Percentiles rank a stretch among this genome's conserved stretches.
These are phyloP conservation scores for Eupithecia inturbata DNA, from an alignment of 2,888 invertebrate genomes.

Conservation along the genomic window DNA sequence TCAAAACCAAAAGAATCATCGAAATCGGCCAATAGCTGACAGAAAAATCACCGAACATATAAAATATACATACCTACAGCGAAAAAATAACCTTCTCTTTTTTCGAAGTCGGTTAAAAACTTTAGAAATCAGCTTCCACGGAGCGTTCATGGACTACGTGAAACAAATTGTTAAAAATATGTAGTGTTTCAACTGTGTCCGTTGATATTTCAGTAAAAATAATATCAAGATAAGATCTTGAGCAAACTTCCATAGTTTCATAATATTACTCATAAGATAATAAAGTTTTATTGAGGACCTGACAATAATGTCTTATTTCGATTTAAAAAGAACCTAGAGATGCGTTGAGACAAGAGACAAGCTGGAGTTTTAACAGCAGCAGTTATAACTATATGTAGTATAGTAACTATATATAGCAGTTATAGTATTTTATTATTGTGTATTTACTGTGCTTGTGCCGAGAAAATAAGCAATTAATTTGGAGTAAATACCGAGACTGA, in stretches of 20 bases:
- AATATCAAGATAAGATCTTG: too few species aligned
- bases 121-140: background rate
- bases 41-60: too few species aligned
- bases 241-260: constrained; percentile 12
- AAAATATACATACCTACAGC: too few species aligned
- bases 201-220: background rate
- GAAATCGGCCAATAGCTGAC: too few species aligned
- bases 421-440: too few species aligned
- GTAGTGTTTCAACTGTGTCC: background rate
- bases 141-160: background rate
- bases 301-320: background rate
- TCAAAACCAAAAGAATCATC: too few species aligned
- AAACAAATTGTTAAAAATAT: background rate
- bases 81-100: too few species aligned
- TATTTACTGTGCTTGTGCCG: background rate
- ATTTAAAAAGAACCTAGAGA: background rate
- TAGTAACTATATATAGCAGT: too few species aligned
- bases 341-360: background rate
- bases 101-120: background rate
- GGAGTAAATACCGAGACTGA: background rate
- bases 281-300: constrained; percentile 33
- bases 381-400: background rate
- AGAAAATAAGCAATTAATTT: background rate
- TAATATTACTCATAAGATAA: constrained; percentile 22
- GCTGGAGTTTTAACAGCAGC: background rate